Conservation (phyloP, 1,140 invertebrate species). For the Nomia melanderi region DNA sequence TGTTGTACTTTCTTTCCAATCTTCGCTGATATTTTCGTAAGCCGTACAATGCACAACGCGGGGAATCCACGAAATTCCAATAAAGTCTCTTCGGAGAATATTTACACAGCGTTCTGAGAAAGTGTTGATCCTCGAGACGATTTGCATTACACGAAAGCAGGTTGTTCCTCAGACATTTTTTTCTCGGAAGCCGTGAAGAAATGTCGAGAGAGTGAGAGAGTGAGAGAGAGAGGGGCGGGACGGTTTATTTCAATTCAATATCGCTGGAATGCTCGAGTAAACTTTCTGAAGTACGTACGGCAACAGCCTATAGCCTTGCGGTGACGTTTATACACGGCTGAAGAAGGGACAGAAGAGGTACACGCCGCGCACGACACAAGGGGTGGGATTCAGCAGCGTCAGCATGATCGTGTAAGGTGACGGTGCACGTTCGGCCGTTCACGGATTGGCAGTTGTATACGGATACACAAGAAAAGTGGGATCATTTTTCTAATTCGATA, state of each 20-base stretch:
- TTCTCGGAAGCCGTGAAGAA: background rate
- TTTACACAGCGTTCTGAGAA: background rate
- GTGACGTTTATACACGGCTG: conserved; percentile 35
- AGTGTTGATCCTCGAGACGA: background rate
- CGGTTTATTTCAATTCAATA: conserved; percentile 35
- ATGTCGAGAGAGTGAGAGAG: background rate
- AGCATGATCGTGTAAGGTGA: conserved; percentile 39
- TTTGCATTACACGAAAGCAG: conserved; percentile 30
- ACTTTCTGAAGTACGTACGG: conserved; percentile 28
- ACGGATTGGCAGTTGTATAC: conserved; percentile 18
- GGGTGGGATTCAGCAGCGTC: conserved; percentile 27
- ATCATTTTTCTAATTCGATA: conserved; percentile 44
- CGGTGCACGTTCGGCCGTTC: conserved; percentile 8
- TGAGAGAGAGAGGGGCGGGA: background rate
- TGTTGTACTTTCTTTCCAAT: background rate
- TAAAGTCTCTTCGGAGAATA: background rate
- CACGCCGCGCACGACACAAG: conserved; percentile 1
- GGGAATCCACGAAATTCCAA: background rate
- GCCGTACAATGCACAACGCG: background rate
- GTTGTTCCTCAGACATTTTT: background rate
- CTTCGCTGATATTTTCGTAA: background rate
- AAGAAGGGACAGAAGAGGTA: conserved; percentile 43
- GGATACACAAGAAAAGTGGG: conserved; percentile 12
- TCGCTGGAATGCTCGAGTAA: conserved; percentile 35
- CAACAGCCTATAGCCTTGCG: conserved; percentile 26